Base-by-base conservation (phyloP, 2,888 invertebrate species). In the Melinaea marsaeus region DNA sequence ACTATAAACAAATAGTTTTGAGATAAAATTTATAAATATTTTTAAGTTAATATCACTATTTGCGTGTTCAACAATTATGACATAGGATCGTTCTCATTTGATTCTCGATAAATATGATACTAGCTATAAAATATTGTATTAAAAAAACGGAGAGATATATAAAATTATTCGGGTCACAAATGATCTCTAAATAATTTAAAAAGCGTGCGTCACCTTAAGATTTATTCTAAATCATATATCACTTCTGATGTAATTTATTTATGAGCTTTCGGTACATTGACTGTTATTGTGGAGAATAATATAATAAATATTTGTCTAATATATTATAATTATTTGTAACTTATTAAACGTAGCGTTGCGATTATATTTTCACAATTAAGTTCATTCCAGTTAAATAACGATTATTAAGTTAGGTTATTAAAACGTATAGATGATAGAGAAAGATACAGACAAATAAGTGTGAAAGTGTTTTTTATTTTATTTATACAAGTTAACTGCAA, bases 201-300 rank as follows among this genome's bases (percentile, higher is more conserved):
- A 22, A 22, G 22, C 22, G 59, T 46, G 51, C 51, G 35, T 59
- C 57, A 65, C 54, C 46, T 61, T 65, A 51, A 55, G 33, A 58
- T 59, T 65, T 63, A 57, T 58, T 63, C 45, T 33, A 61, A 61
- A 58, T 46, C 54, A 60, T 59, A 47, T 59, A 42, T 55, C 32
- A 61, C 22, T 42, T 57, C 45, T 34, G 22, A 33, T 56, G 56
- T 13, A 55, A 37, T 56, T 35, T 56, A 37, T 42, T 42, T 42
- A 42, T 9, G 42, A 42, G 9, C 11, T 9, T 42, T 37, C 11
- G 42, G 11, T 42, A 42, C 9, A 1, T 42, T 42, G 11, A 3
- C 7, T 37, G 7, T 6, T 2, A 9, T 42, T 42, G 42, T 42
- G 3, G 9, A 42, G 2, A 42, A 22, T 22, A 22, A 22, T 22